Percentiles rank a stretch among this genome's conserved stretches.
phyloP scores from a whole-genome alignment of 2,888 invertebrate genomes.

The Portevinia maculata region DNA sequence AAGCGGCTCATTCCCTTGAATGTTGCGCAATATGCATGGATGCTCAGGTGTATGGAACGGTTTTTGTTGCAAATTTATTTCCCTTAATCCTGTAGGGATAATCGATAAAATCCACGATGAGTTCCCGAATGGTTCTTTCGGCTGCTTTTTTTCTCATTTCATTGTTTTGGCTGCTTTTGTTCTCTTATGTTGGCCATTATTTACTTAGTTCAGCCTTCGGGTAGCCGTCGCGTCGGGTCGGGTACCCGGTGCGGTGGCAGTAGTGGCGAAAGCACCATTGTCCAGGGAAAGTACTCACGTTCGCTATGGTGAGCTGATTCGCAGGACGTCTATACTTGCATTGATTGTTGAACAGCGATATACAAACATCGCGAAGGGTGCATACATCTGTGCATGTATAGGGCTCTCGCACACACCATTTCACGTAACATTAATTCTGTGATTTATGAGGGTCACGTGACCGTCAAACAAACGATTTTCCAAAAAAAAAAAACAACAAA shows the following conservation, averaged over 20 bases:
- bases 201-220: slow-evolving; percentile 66
- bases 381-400: slow-evolving; percentile 23
- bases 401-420: slow-evolving; percentile 81
- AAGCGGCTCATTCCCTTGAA: too few relatives aligned
- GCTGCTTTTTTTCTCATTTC: slow-evolving; percentile 31
- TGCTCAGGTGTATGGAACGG: too few relatives aligned
- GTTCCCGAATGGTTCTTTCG: slow-evolving; percentile 40
- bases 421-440: slow-evolving; percentile 83
- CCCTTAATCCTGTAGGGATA: slow-evolving; percentile 42
- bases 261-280: slow-evolving; percentile 35
- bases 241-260: slow-evolving; percentile 11
- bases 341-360: slow-evolving; percentile 43
- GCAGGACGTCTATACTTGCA: slow-evolving; percentile 44
- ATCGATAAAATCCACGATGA: slow-evolving; percentile 58
- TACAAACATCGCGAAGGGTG: slow-evolving; percentile 26
- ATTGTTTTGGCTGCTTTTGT: slow-evolving; percentile 1
- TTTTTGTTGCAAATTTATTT: slow-evolving; percentile 34
- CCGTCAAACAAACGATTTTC: slow-evolving; percentile 82
- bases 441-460: slow-evolving; percentile 84
- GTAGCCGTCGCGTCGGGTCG: slow-evolving; percentile 17
- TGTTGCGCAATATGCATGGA: too few relatives aligned
- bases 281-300: slow-evolving; percentile 58
- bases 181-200: slow-evolving; percentile 60
- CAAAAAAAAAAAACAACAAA: slow-evolving; percentile 34
- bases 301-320: slow-evolving; percentile 48